phyloP scores from a whole-genome alignment of 2,888 invertebrate genomes.

The Bombyx huttoni region DNA sequence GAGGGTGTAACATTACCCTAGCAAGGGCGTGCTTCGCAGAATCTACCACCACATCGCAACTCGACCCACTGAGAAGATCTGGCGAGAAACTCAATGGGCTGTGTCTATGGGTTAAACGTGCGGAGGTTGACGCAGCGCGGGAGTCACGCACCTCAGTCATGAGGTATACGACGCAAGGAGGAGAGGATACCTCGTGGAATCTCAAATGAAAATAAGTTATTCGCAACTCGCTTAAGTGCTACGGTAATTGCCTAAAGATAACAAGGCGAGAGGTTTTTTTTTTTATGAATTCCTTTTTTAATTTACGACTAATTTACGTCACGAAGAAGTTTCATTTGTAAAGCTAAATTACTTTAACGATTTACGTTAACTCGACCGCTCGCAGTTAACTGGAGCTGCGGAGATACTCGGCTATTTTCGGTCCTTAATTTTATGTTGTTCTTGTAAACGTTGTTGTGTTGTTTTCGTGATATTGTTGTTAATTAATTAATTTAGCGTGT shows the following conservation, averaged over 20 bases:
- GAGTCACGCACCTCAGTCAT: too few relatives aligned
- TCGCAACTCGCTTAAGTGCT: constrained; percentile 21
- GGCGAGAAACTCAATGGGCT: too few relatives aligned
- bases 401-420: constrained; percentile 23
- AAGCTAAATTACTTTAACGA: constrained; percentile 36
- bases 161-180: too few relatives aligned
- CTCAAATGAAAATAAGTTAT: constrained; percentile 12
- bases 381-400: constrained; percentile 22
- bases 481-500: too few relatives aligned
- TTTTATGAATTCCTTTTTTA: constrained; percentile 28
- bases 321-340: constrained; percentile 31
- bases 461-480: background rate
- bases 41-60: too few relatives aligned
- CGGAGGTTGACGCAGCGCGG: too few relatives aligned
- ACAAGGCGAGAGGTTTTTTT: constrained; percentile 12
- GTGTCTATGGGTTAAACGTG: too few relatives aligned
- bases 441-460: constrained; percentile 9
- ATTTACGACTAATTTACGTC: constrained; percentile 32
- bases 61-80: too few relatives aligned
- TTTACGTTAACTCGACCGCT: constrained; percentile 23
- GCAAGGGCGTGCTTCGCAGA: too few relatives aligned
- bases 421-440: constrained; percentile 13
- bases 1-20: too few relatives aligned
- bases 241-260: constrained; percentile 19
- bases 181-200: background rate